These are phyloP conservation scores for Antedon bifida DNA, from an alignment of 35 echinoderm and acorn worm genomes.

Conservation along the genomic window DNA sequence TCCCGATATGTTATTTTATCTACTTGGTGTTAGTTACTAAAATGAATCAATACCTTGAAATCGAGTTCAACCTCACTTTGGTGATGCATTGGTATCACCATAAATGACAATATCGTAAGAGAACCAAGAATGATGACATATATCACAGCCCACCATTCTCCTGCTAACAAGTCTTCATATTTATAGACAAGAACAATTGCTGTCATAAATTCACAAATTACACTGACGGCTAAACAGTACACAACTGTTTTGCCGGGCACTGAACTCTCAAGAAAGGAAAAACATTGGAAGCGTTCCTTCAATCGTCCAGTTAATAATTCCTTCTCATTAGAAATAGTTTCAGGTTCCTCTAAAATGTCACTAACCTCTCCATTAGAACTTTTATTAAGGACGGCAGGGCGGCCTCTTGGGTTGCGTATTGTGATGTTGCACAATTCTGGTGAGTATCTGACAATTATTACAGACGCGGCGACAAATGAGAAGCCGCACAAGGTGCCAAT, in stretches of 20 bases:
- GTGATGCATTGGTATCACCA: slow-evolving; percentile 32
- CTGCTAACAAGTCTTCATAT: neutral
- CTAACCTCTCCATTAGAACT: neutral
- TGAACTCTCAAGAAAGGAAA: neutral
- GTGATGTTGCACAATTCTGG: neutral
- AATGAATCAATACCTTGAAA: neutral
- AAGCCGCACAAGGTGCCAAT: slow-evolving; percentile 29
- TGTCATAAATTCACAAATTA: neutral
- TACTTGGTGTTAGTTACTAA: too few species aligned
- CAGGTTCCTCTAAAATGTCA: neutral
- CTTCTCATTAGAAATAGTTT: neutral
- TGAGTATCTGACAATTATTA: slow-evolving; percentile 34
- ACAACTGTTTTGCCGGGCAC: slow-evolving; percentile 5
- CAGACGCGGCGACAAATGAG: slow-evolving; percentile 18
- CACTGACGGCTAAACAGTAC: neutral
- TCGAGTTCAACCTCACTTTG: slow-evolving; percentile 10
- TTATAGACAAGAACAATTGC: neutral
- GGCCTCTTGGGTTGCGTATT: neutral
- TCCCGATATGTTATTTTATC: too few species aligned
- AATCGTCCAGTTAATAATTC: neutral
- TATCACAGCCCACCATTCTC: slow-evolving; percentile 30
- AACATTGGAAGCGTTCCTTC: slow-evolving; percentile 12
- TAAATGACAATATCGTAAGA: slow-evolving; percentile 3
- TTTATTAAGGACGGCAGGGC: neutral
- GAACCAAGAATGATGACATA: slow-evolving; percentile 18